phyloP scores from a whole-genome alignment of 2,888 invertebrate species.

The Myopa testacea region DNA sequence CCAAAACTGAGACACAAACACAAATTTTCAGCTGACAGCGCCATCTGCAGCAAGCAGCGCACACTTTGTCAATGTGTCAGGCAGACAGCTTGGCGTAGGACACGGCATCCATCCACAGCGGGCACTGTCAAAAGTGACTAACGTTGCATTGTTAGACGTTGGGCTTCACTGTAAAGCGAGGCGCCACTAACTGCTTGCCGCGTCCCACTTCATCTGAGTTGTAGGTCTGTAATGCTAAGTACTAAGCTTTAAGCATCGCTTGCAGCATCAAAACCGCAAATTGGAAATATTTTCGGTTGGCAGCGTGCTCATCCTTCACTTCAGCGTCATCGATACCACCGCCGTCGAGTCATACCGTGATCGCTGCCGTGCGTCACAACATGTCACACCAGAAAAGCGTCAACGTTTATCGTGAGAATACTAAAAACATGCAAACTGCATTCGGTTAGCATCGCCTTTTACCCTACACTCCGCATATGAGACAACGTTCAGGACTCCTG shows the following conservation, averaged over 20 bases:
- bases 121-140: conserved; percentile 43
- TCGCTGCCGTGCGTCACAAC: not conserved
- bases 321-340: not conserved
- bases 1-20: conserved; percentile 7
- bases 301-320: not conserved
- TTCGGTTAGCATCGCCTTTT: not conserved
- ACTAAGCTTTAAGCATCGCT: not conserved
- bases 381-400: not conserved
- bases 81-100: conserved; percentile 20
- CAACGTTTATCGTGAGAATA: conserved; percentile 4
- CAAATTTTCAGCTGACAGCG: conserved; percentile 36
- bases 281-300: conserved; percentile 31
- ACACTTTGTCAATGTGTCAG: conserved; percentile 47
- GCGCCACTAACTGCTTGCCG: too few relatives aligned
- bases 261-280: conserved; percentile 28
- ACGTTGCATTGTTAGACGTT: conserved; percentile 35
- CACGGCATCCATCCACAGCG: conserved; percentile 43
- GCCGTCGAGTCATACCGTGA: not conserved
- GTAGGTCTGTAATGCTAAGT: not conserved
- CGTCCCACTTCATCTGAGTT: too few relatives aligned
- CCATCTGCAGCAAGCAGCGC: conserved; percentile 33
- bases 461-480: not conserved
- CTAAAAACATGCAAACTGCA: conserved; percentile 38
- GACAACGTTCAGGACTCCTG: too few relatives aligned
- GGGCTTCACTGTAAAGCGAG: not conserved